A percentile compares a stretch with the other conserved stretches of the same genome.
phyloP scores from a whole-genome alignment of 2,888 invertebrate genomes.

The Cataglyphis cursor region DNA sequence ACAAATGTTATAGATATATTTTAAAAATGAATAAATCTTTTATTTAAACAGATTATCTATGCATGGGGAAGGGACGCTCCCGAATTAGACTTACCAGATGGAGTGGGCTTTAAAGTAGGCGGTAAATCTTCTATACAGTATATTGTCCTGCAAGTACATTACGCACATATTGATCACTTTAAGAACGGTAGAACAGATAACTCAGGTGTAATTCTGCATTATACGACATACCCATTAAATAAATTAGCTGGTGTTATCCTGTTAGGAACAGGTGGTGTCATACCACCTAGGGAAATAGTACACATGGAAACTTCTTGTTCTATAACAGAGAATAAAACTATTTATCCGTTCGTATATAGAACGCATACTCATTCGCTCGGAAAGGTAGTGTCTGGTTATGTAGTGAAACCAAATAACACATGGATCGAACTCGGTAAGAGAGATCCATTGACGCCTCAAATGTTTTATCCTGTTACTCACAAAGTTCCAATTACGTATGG shows the following conservation, averaged over 20 bases:
- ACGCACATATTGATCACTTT: conserved; percentile 90
- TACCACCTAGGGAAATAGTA: conserved; percentile 91
- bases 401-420: conserved; percentile 88
- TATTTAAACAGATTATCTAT: conserved; percentile 91
- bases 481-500: conserved; percentile 85
- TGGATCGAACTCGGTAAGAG: conserved; percentile 96
- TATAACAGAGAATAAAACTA: conserved; percentile 92
- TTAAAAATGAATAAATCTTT: neutral
- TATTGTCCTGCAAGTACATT: conserved; percentile 97
- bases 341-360: conserved; percentile 98
- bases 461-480: conserved; percentile 93
- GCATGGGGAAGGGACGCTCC: conserved; percentile 98
- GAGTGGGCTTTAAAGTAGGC: conserved; percentile 97
- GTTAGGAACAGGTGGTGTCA: conserved; percentile 94
- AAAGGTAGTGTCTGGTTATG: conserved; percentile 94
- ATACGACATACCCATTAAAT: conserved; percentile 92
- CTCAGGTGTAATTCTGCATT: conserved; percentile 94
- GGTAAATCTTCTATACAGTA: conserved; percentile 94
- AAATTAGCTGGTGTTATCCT: conserved; percentile 97
- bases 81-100: conserved; percentile 92
- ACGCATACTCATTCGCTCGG: conserved; percentile 97
- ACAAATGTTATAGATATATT: neutral
- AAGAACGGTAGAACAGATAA: conserved; percentile 93
- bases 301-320: conserved; percentile 97
- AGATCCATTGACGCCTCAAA: conserved; percentile 95